Evolutionary conservation across 2,113 vertebrate species (phyloP).

Genomic region (Macroglossus sobrinus): DNA sequence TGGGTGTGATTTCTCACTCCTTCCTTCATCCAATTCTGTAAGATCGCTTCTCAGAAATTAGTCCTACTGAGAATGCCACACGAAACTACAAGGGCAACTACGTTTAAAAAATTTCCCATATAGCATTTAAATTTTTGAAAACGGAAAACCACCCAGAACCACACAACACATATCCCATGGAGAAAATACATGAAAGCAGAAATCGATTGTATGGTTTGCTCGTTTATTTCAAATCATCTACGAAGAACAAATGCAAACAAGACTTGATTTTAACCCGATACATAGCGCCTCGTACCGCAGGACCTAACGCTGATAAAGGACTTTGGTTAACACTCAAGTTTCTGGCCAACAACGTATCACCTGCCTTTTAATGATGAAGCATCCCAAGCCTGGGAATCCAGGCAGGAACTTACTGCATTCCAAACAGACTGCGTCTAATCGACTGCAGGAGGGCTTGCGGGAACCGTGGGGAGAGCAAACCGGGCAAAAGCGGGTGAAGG

Average conservation of each 20-base stretch:
- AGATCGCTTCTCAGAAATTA: not conserved
- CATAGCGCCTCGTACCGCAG: not conserved
- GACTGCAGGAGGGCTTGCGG: not conserved
- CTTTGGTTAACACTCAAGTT: not conserved
- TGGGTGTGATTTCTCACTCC: not conserved
- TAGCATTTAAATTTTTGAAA: not conserved
- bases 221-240: not conserved
- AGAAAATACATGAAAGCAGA: not conserved
- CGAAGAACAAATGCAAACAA: not conserved
- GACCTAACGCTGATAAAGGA: not conserved
- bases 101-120: not conserved
- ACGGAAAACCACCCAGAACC: not conserved
- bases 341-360: not conserved
- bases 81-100: not conserved
- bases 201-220: not conserved
- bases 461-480: not conserved
- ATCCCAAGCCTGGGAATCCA: not conserved
- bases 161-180: not conserved
- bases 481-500: too few relatives aligned
- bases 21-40: not conserved
- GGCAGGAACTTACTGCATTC: not conserved
- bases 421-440: not conserved
- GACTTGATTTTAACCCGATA: not conserved
- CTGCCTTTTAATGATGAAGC: not conserved
- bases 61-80: not conserved